Evolutionary conservation across 1,140 invertebrate species (phyloP), one percentile per base, ranked within the genome.

Genomic region (Neodiprion pinetum): DNA sequence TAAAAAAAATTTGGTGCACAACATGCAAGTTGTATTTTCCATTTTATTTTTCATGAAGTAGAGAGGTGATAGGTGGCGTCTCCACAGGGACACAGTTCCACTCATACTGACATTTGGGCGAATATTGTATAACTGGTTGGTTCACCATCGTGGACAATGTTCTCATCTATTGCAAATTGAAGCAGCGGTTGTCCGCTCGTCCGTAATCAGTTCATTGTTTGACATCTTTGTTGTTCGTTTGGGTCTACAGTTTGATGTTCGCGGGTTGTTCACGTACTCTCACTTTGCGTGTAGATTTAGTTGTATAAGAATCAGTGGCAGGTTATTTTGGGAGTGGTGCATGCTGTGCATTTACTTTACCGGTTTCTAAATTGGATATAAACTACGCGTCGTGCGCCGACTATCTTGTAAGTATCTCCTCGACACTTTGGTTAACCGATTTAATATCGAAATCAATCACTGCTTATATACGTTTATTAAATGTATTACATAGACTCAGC

Each of bases 301-400:
- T 61, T 61, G 53, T 61, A 17, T 61, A 61, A 61, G 53, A 14
- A 40, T 61, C 53, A 61, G 53, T 61, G 53, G 11, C 53, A 61
- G 53, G 53, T 61, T 61, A 61, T 61, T 61, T 61, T 61, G 53
- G 53, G 53, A 61, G 53, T 61, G 53, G 53, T 61, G 53, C 53
- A 61, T 61, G 53, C 53, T 9, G 53, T 61, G 53, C 53, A 61
- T 61, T 61, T 61, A 12, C 11, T 61, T 61, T 17, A 17, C 53
- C 53, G 53, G 53, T 61, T 14, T 61, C 53, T 40, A 40, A 9
- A 61, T 61, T 61, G 53, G 53, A 61, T 61, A 61, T 61, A 61
- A 61, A 61, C n/a, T 61, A 14, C 53, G 53, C n/a, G 11, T 61
- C 53, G 53, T 9, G 3, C 11, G 53, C n/a, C 53, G 53, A 61